phyloP scores from a whole-genome alignment of 2,888 invertebrate genomes.

The Dicroscelio sp. region DNA sequence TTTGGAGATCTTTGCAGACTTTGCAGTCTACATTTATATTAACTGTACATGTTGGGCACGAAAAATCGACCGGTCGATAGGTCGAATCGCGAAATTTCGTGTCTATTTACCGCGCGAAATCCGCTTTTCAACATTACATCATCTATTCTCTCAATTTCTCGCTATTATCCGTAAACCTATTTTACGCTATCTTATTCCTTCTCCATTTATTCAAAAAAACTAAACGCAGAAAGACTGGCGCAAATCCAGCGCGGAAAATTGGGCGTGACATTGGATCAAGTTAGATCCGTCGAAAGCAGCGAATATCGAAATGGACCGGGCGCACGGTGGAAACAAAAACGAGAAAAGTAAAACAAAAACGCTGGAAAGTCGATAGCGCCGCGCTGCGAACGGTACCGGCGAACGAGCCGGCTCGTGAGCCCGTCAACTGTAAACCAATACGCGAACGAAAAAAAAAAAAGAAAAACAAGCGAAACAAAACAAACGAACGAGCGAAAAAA shows the following conservation, averaged over 20 bases:
- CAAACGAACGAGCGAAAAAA: constrained; percentile 28
- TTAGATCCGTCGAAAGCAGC: constrained; percentile 75
- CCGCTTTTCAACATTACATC: constrained; percentile 66
- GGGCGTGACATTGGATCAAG: constrained; percentile 78
- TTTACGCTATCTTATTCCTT: constrained; percentile 70
- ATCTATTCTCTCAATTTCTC: constrained; percentile 50
- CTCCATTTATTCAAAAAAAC: constrained; percentile 71
- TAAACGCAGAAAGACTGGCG: constrained; percentile 70
- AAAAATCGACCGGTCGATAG: constrained; percentile 40
- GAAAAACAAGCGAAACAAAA: constrained; percentile 71
- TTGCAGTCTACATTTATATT: no score
- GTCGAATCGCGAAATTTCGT: constrained; percentile 7
- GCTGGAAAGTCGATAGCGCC: constrained; percentile 76
- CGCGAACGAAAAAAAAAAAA: constrained; percentile 23
- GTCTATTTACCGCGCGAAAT: constrained; percentile 35
- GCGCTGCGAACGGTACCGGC: constrained; percentile 43
- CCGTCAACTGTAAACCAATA: constrained; percentile 72
- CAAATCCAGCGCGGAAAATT: constrained; percentile 79
- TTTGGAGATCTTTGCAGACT: no score
- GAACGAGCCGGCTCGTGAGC: constrained; percentile 51
- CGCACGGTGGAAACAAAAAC: constrained; percentile 65
- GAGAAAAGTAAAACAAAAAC: constrained; percentile 71
- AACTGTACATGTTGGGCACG: no score
- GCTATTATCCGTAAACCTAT: constrained; percentile 65
- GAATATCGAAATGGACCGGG: constrained; percentile 77